phyloP scores from a whole-genome alignment of 92 coral and sea anemone species.

The Paragorgia papillata region DNA sequence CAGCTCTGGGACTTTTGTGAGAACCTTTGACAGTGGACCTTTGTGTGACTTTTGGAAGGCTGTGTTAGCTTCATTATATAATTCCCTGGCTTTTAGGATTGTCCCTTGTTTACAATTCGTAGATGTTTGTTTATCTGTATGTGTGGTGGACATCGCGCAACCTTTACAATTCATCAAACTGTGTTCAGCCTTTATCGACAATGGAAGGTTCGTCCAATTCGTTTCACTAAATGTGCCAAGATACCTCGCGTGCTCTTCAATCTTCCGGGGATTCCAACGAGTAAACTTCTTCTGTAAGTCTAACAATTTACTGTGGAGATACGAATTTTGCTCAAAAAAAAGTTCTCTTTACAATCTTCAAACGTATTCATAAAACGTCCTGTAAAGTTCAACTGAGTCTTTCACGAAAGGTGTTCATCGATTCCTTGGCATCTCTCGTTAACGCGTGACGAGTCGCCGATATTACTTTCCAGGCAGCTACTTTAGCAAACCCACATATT shows the following conservation, averaged over 20 bases:
- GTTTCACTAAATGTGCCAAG: conserved; percentile 44
- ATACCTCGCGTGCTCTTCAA: conserved; percentile 48
- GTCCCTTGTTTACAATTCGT: conserved; percentile 9
- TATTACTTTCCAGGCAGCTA: too few species aligned
- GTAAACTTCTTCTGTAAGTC: too few species aligned
- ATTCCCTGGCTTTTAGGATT: conserved; percentile 4
- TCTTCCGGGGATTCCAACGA: conserved; percentile 55
- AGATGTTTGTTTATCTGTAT: conserved; percentile 45
- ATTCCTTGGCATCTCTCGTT: too few species aligned
- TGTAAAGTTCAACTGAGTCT: too few species aligned
- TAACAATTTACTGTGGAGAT: too few species aligned
- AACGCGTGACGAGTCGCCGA: too few species aligned
- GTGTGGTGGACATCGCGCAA: conserved; percentile 47
- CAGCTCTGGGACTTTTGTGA: conserved; percentile 48
- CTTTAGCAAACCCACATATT: too few species aligned
- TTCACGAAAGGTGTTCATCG: too few species aligned
- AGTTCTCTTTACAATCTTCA: too few species aligned
- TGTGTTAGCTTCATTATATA: conserved; percentile 43
- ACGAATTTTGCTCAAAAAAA: too few species aligned
- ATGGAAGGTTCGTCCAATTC: conserved; percentile 42
- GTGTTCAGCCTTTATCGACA: conserved; percentile 39
- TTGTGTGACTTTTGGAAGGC: conserved; percentile 41
- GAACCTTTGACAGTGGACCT: conserved; percentile 50
- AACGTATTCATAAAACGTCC: too few species aligned
- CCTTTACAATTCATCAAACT: conserved; percentile 47